Conservation (phyloP, 2,113 vertebrate species). For the Garra rufa region DNA sequence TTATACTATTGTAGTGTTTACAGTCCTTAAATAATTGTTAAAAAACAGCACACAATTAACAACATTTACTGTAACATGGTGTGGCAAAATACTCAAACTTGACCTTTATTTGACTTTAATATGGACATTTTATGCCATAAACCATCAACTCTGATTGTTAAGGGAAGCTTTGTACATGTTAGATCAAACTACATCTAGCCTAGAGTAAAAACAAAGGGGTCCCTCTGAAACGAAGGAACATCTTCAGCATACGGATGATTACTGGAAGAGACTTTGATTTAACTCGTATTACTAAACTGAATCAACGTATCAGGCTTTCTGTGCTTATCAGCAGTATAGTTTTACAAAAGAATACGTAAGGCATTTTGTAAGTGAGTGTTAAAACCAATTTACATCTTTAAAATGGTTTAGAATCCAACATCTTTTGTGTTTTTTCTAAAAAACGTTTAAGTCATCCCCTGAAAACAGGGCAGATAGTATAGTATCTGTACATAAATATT, state of each 20-base stretch:
- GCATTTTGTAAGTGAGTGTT: constrained; percentile 65
- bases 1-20: constrained; percentile 21
- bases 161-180: neutral
- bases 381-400: constrained; percentile 73
- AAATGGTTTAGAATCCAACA: constrained; percentile 60
- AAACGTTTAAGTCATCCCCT: constrained; percentile 73
- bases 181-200: neutral
- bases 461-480: constrained; percentile 73
- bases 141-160: constrained; percentile 7
- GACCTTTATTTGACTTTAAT: constrained; percentile 24
- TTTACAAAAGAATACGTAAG: constrained; percentile 72
- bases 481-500: constrained; percentile 81
- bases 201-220: neutral
- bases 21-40: constrained; percentile 17
- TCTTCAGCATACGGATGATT: neutral
- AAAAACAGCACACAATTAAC: constrained; percentile 12
- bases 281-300: neutral
- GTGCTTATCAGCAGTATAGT: constrained; percentile 68
- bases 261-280: constrained; percentile 28
- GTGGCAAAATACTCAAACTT: neutral
- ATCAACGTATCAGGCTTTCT: constrained; percentile 62
- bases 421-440: constrained; percentile 66
- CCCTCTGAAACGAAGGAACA: constrained; percentile 40
- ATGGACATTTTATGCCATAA: constrained; percentile 12
- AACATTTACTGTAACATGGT: neutral